Evolutionary conservation across 1,140 invertebrate genomes (phyloP).

Genomic region (Leptoteleia sp.): DNA sequence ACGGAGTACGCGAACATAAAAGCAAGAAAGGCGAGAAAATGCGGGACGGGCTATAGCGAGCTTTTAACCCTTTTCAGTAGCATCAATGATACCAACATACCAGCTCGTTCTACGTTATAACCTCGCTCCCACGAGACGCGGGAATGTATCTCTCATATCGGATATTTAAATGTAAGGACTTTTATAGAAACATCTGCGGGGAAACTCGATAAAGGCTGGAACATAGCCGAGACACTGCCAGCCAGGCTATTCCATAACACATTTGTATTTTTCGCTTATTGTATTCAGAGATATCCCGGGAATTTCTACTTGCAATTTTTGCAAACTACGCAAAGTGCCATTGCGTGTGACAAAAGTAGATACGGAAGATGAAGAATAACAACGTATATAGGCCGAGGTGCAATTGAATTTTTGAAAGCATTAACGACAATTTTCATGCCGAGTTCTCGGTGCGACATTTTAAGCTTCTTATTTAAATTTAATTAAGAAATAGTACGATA

Average conservation of each 20-base stretch:
- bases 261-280: constrained; percentile 68
- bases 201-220: constrained; percentile 68
- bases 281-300: constrained; percentile 58
- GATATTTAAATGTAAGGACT: constrained; percentile 71
- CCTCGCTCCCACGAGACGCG: constrained; percentile 46
- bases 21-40: constrained; percentile 1
- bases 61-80: constrained; percentile 69
- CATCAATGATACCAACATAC: constrained; percentile 62
- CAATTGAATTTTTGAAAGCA: too few relatives aligned
- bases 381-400: constrained; percentile 32
- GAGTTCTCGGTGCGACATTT: too few relatives aligned
- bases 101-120: constrained; percentile 59
- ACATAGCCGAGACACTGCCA: constrained; percentile 58
- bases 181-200: constrained; percentile 67
- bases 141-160: constrained; percentile 65
- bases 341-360: constrained; percentile 56
- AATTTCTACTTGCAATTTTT: constrained; percentile 63
- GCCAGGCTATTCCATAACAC: constrained; percentile 65
- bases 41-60: constrained; percentile 40
- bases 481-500: too few relatives aligned
- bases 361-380: constrained; percentile 57
- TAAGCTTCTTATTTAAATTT: too few relatives aligned
- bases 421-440: too few relatives aligned
- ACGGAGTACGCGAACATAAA: constrained; percentile 3
- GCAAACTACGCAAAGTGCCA: constrained; percentile 61